phyloP scores from a whole-genome alignment of 1,140 invertebrate species.

The Penaeus vannamei region DNA sequence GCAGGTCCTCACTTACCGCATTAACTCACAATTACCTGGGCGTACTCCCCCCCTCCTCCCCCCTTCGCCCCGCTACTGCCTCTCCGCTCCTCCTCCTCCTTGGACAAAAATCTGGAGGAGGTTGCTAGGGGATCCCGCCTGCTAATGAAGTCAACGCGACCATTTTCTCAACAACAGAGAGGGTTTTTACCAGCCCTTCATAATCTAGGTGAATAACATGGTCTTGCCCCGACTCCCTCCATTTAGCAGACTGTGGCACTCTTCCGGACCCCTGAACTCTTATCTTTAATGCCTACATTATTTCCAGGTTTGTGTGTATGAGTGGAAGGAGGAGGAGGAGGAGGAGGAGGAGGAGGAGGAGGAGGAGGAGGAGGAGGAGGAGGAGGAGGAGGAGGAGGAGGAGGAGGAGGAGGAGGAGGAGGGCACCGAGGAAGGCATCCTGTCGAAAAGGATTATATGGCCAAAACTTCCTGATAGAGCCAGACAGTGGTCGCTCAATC shows the following conservation, averaged over 20 bases:
- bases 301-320: not conserved
- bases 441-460: not conserved
- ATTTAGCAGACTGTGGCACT: constrained; percentile 31
- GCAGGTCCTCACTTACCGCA: too few relatives aligned
- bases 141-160: constrained; percentile 3
- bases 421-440: not conserved
- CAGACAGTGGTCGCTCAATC: too few relatives aligned
- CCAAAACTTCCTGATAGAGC: too few relatives aligned
- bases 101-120: too few relatives aligned
- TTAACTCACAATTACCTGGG: too few relatives aligned
- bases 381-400: not conserved
- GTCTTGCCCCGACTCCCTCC: not conserved
- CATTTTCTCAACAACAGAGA: constrained; percentile 8
- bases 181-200: constrained; percentile 32
- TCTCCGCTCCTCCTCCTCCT: too few relatives aligned
- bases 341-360: not conserved
- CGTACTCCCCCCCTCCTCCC: too few relatives aligned
- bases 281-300: constrained; percentile 24
- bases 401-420: not conserved
- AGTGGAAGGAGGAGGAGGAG: not conserved
- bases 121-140: not conserved
- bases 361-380: not conserved
- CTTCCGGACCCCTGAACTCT: constrained; percentile 25
- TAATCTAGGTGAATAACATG: constrained; percentile 19
- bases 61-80: too few relatives aligned